Base-by-base conservation (phyloP, 2,113 vertebrate genomes). In the Sylvilagus bachmani region DNA sequence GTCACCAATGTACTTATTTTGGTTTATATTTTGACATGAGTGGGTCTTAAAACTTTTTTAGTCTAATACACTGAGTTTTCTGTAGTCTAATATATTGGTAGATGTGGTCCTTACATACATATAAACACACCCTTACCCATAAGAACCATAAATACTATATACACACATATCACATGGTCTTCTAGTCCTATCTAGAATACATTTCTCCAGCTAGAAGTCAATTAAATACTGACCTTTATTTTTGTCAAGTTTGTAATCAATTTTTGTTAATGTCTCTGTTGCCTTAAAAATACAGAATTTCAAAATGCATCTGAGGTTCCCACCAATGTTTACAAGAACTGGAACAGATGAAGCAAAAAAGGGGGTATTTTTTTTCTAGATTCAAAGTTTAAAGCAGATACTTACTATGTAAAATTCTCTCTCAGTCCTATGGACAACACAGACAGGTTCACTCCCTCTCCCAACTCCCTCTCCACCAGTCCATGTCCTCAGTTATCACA, bases 271-370 rank as follows among this genome's bases (percentile, higher is more conserved):
- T 89, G 87, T 90, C 49, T 33, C 66, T 70, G 74, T 58, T 87
- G 27, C 93, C 77, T 51, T 86, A 86, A 87, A 78, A 53, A 31
- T 38, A 85, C 4, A 69, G 67, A 55, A 89, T 77, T 95, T 89
- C 58, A 89, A 90, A 93, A 62, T 9, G 9, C 19, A 31, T 51
- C 61, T 93, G 85, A 90, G 64, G 27, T 44, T 74, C 44, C 64
- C 70, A 36, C 27, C 93, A 71, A 11, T 12, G 14, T 91, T 79
- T 29, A 0, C 21, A 92, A 29, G 22, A 83, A 53, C n/a, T 51
- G 61, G 51, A 71, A 64, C 33, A 53, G 84, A 44, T 17, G 67
- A 90, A 61, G 53, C 61, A 93, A 96, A 95, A 71, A 87, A 81
- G 93, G 90, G 6, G 29, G 86, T 74, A 3, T 2, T 24, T 93